Percentiles rank a stretch among this genome's conserved stretches.
Evolutionary conservation across 2,888 invertebrate genomes (phyloP).

Genomic region (Tuta absoluta): DNA sequence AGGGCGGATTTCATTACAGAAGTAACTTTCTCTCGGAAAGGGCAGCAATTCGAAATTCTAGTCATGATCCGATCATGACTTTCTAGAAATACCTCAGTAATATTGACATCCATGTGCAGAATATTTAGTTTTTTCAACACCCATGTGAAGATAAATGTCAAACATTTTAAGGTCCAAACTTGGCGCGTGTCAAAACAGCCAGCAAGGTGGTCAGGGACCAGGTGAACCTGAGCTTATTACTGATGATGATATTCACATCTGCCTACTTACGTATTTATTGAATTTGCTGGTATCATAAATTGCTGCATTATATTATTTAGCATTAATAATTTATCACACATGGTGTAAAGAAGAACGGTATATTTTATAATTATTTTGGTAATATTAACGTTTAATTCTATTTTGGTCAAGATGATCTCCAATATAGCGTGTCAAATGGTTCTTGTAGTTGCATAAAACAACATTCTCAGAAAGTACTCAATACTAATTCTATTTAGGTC

Average conservation of each 20-base stretch:
- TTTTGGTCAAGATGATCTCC: not conserved
- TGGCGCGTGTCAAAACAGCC: conserved; percentile 41
- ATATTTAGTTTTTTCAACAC: not conserved
- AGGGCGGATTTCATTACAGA: too few relatives aligned
- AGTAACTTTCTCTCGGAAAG: not conserved
- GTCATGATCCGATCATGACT: not conserved
- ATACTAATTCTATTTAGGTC: conserved; percentile 22
- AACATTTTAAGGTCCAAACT: conserved; percentile 55
- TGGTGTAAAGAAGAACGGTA: not conserved
- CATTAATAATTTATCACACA: not conserved
- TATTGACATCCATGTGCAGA: conserved; percentile 5
- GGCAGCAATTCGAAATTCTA: not conserved
- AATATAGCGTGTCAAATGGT: conserved; percentile 1
- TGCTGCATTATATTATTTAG: not conserved
- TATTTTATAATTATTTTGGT: not conserved
- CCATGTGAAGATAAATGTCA: conserved; percentile 41
- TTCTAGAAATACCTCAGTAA: not conserved
- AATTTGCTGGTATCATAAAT: conserved; percentile 1
- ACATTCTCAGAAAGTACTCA: conserved; percentile 11
- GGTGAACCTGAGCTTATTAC: conserved; percentile 45
- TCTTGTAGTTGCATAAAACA: not conserved
- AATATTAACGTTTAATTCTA: too few relatives aligned
- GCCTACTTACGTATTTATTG: conserved; percentile 35
- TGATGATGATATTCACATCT: conserved; percentile 50
- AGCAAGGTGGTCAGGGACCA: conserved; percentile 57